These are phyloP conservation scores for Pangasius djambal DNA, from an alignment of 2,797 vertebrate genomes.

Conservation along the genomic window DNA sequence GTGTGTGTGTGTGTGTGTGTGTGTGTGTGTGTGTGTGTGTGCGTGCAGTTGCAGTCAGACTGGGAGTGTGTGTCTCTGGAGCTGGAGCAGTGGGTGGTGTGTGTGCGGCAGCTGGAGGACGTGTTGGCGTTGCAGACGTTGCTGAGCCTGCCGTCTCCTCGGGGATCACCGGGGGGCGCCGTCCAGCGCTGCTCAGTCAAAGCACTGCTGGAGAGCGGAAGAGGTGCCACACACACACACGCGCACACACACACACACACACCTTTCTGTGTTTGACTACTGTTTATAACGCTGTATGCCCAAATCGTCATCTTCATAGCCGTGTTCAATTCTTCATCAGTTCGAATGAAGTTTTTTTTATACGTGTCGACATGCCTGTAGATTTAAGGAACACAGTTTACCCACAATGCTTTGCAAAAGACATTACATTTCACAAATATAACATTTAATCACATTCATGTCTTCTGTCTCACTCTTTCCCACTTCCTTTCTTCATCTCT, in stretches of 20 bases:
- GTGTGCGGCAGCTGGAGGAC: slow-evolving; percentile 93
- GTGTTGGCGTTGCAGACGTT: slow-evolving; percentile 91
- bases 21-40: slow-evolving; percentile 18
- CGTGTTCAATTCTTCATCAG: too few relatives aligned
- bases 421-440: not conserved
- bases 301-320: too few relatives aligned
- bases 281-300: not conserved
- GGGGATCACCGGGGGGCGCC: slow-evolving; percentile 70
- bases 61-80: slow-evolving; percentile 96
- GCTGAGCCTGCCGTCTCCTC: slow-evolving; percentile 75
- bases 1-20: slow-evolving; percentile 28
- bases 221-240: slow-evolving; percentile 75
- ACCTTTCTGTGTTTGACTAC: not conserved
- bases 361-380: not conserved
- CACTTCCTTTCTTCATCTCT: too few relatives aligned
- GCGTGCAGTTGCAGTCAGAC: slow-evolving; percentile 74
- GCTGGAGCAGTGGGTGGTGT: slow-evolving; percentile 92
- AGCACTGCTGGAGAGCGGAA: slow-evolving; percentile 87
- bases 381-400: not conserved
- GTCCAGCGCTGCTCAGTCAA: slow-evolving; percentile 85
- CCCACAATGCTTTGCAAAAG: not conserved
- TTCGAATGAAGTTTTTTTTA: too few relatives aligned
- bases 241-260: not conserved
- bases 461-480: too few relatives aligned
- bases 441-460: not conserved